Percentiles rank a stretch among this genome's conserved stretches.
phyloP scores from a whole-genome alignment of 35 echinoderm and acorn worm species.

The Diadema setosum region DNA sequence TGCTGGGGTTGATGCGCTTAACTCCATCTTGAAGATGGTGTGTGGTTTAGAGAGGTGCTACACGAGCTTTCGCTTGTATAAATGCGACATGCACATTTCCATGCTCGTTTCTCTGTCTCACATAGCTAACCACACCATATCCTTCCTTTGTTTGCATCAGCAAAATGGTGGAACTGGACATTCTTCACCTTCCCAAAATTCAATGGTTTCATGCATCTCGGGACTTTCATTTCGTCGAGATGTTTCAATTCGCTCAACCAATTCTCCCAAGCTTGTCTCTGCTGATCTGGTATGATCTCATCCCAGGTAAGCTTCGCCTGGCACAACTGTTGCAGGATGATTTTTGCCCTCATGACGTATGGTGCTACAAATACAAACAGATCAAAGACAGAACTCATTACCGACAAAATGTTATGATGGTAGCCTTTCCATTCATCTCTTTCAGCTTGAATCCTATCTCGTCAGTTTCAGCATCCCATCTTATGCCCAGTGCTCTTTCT shows the following conservation, averaged over 20 bases:
- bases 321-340: slow-evolving; percentile 48
- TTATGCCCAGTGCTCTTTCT: slow-evolving; percentile 54
- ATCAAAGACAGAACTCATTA: slow-evolving; percentile 50
- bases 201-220: slow-evolving; percentile 48
- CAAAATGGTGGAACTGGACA: slow-evolving; percentile 32
- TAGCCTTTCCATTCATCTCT: slow-evolving; percentile 36
- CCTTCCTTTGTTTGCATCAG: slow-evolving; percentile 42
- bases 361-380: slow-evolving; percentile 54
- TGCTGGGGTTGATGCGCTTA: slow-evolving; percentile 24
- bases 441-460: slow-evolving; percentile 39
- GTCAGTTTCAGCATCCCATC: slow-evolving; percentile 51
- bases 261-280: slow-evolving; percentile 28
- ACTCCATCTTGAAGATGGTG: slow-evolving; percentile 13
- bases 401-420: slow-evolving; percentile 35
- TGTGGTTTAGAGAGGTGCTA: slow-evolving; percentile 30
- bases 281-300: slow-evolving; percentile 21
- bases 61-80: slow-evolving; percentile 36
- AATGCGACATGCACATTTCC: slow-evolving; percentile 40
- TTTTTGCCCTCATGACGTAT: slow-evolving; percentile 39
- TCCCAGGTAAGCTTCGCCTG: slow-evolving; percentile 49
- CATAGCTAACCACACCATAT: slow-evolving; percentile 49
- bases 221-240: not conserved
- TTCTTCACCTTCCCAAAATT: not conserved
- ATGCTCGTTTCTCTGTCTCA: slow-evolving; percentile 4
- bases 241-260: not conserved